Base-by-base conservation (phyloP, 1,140 invertebrate species). In the Drosophila watanabei region DNA sequence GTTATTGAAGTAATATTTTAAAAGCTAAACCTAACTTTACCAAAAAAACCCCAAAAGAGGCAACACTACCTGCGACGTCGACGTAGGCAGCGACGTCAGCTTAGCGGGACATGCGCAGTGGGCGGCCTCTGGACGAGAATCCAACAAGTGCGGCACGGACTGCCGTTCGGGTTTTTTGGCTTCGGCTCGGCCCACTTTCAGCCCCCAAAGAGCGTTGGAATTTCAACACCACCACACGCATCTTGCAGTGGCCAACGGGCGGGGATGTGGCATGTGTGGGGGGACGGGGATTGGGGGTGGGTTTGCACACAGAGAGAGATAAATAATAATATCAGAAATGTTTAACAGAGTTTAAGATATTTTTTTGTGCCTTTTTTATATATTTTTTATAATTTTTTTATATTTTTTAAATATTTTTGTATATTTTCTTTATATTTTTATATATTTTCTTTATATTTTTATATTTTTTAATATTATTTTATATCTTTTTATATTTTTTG, bases 131-230 rank as follows among this genome's bases (percentile, higher is more conserved):
- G 18, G 16, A 64, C 54, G 32, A 65, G 80, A 90, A 86, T 89
- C 88, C 91, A 92, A 92, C 91, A 92, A 92, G 91, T 92, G 91
- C 87, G 82, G 86, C 82, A 48, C 63, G 68, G 60, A 82, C 73
- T 66, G 39, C 33, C 20, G 13, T 28, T 61, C 39, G 48, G 68
- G 54, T 46, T n/a, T n/a, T n/a, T n/a, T 13, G 58, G 39, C 61
- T 2, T 66, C 63, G 39, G 24, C 32, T 65, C 57, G 75, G 20
- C 30, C 41, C 32, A 39, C 11, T 73, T 73, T 39, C 68, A 73
- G 71, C 46, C 43, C 45, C 35, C 57, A 32, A 24, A 24, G 41
- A 61, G 48, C 59, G 35, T 18, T 62, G 75, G 57, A 78, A 78
- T 78, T 78, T 78, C 75, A 78, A 61, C 75, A 78, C 72, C 57